Conservation (phyloP, 2,113 vertebrate species). For the Atrichornis clamosus region DNA sequence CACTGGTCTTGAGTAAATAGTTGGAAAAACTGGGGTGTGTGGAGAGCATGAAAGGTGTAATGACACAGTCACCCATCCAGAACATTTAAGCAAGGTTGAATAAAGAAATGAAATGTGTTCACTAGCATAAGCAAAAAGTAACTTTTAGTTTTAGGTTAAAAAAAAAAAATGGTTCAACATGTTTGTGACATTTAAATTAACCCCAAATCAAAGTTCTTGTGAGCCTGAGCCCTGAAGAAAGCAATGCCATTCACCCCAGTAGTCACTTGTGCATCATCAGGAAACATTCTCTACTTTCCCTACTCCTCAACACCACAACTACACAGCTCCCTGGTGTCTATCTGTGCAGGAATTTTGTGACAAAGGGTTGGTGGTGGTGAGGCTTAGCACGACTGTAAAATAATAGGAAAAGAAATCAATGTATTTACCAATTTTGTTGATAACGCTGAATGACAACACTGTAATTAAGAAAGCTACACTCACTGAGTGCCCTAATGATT, state of each 20-base stretch:
- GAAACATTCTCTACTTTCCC: neutral
- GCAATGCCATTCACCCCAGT: neutral
- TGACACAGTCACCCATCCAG: neutral
- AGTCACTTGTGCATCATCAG: neutral
- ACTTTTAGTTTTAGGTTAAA: neutral
- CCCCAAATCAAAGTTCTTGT: neutral
- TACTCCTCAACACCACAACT: neutral
- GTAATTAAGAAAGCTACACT: neutral
- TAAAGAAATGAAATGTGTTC: neutral
- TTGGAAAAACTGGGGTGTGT: neutral
- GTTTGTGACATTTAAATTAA: neutral
- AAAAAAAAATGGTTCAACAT: neutral
- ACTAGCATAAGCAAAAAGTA: neutral
- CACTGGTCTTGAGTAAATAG: neutral
- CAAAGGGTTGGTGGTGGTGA: neutral
- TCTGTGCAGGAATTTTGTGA: neutral
- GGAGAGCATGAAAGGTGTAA: fast-evolving
- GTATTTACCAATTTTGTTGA: neutral
- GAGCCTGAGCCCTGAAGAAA: neutral
- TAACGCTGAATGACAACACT: neutral
- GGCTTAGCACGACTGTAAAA: neutral
- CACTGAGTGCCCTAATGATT: neutral
- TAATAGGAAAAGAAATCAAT: neutral
- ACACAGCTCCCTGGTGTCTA: neutral
- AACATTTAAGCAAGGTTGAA: neutral